Base-by-base conservation (phyloP, 2,797 vertebrate species). In the Tokudaia muenninki region DNA sequence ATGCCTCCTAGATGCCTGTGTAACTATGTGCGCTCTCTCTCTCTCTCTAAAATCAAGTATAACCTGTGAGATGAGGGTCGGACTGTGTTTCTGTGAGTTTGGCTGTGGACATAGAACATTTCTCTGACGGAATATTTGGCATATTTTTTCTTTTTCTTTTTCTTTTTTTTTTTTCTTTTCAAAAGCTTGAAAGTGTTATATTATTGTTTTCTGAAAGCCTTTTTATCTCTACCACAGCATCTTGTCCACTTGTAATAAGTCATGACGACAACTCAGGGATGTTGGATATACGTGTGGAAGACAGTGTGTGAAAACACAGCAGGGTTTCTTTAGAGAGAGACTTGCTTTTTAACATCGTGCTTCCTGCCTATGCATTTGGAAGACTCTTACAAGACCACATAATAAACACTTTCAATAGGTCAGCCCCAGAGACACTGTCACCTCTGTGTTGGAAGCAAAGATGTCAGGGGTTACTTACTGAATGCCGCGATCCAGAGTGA, bases 341-440 rank as follows among this genome's bases (percentile, higher is more conserved):
- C 57, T 95, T 37, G 29, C 81, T 31, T 94, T 80, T 74, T 92
- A 94, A 84, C 77, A 83, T 67, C 89, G 31, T 89, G 95, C 81
- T 47, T 37, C 87, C 63, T 89, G 55, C 41, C 78, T 52, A 70
- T 70, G 44, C 90, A 93, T 97, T 96, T 61, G 86, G 61, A 78
- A 41, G 55, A 52, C 82, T 96, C 78, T 97, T 83, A 74, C 29
- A 50, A 95, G 79, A 93, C 97, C 57, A 90, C 67, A 93, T 80
- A 93, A 59, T 97, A 95, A 90, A 97, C 78, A 97, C n/a, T 94
- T 70, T 96, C 92, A 67, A 82, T 88, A 75, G 84, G 90, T 95
- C 55, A 31, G 50, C 3, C 6, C 31, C 12, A 44, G 74, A 97
- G 44, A 93, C 8, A 24, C 47, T 63, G 70, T 70, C 12, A 21